Percentiles rank a stretch among this genome's conserved stretches.
phyloP scores from a whole-genome alignment of 2,113 vertebrate species.

The Motacilla tschutschensis region DNA sequence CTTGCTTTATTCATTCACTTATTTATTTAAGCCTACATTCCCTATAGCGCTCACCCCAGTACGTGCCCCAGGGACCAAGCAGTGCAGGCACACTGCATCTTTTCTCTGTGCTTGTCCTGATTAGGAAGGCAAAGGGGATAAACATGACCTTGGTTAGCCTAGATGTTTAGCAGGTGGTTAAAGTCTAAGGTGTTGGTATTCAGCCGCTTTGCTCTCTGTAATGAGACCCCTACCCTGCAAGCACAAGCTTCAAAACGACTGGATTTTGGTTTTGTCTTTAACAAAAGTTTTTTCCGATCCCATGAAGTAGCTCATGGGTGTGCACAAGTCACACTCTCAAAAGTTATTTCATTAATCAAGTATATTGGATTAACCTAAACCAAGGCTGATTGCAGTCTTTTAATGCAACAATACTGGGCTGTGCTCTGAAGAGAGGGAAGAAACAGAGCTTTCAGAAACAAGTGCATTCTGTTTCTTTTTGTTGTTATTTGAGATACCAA shows the following conservation, averaged over 20 bases:
- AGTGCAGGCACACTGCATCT: neutral
- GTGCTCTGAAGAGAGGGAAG: neutral
- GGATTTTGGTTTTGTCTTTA: neutral
- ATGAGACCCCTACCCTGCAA: neutral
- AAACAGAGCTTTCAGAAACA: neutral
- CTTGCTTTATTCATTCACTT: neutral
- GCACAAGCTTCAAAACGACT: neutral
- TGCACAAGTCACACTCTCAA: neutral
- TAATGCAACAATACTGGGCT: neutral
- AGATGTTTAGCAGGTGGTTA: neutral
- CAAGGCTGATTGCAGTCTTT: neutral
- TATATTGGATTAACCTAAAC: neutral
- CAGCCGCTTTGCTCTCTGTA: neutral
- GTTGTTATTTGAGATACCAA: neutral
- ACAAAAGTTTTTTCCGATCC: neutral
- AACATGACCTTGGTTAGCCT: neutral
- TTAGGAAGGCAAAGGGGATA: neutral
- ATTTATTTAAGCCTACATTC: neutral
- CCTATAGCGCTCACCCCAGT: neutral
- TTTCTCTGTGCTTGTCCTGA: neutral
- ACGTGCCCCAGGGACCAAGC: rapidly evolving
- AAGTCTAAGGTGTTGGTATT: neutral
- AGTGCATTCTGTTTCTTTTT: neutral
- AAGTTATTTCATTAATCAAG: neutral
- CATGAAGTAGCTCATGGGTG: neutral